These are phyloP conservation scores for Lasioglossum vierecki DNA, from an alignment of 2,888 invertebrate genomes.

Conservation along the genomic window DNA sequence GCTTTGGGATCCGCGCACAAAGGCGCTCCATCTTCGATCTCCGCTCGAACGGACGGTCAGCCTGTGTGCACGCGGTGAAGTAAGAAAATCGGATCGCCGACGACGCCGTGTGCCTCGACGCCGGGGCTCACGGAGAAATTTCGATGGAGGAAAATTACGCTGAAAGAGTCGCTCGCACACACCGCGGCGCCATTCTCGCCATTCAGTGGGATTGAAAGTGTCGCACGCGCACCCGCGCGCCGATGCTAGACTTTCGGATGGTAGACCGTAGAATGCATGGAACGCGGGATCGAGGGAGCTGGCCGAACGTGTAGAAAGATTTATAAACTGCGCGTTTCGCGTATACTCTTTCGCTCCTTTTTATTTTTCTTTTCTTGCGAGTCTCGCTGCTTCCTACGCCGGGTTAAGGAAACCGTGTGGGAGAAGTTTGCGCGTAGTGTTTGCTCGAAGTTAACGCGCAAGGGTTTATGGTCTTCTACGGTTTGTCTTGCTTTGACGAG, in stretches of 20 bases:
- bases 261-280: conserved; percentile 1
- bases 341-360: neutral
- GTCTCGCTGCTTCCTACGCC: neutral
- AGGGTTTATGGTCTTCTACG: neutral
- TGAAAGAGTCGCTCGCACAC: conserved; percentile 3
- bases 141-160: conserved; percentile 28
- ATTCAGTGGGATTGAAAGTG: conserved; percentile 18
- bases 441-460: neutral
- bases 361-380: neutral
- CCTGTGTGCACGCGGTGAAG: conserved; percentile 35
- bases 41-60: conserved; percentile 39
- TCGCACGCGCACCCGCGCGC: neutral
- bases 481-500: neutral
- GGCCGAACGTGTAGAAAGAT: neutral
- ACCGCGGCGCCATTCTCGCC: neutral
- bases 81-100: conserved; percentile 44
- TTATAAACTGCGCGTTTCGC: conserved; percentile 1
- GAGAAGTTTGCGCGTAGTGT: neutral
- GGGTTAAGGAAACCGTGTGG: neutral
- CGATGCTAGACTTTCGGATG: neutral
- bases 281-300: neutral
- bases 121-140: conserved; percentile 18
- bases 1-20: conserved; percentile 29
- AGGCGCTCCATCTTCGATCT: conserved; percentile 49
- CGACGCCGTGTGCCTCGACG: neutral